Percentiles rank a stretch among this genome's conserved stretches.
Conservation (phyloP, 2,888 invertebrate genomes). For the Morpho achilles region DNA sequence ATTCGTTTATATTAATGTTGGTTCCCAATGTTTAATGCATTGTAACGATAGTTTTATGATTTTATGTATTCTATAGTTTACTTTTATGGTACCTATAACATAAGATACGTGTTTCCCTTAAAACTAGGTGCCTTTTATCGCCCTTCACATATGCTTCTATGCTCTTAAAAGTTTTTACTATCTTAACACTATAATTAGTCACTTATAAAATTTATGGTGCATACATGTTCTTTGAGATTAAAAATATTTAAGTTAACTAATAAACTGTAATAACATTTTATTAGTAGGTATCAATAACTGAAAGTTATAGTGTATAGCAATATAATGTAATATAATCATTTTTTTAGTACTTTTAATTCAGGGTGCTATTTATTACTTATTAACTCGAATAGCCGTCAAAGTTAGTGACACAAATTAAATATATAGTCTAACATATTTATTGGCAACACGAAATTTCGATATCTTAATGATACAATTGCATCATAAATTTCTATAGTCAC, state of each 20-base stretch:
- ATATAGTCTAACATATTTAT: too few relatives aligned
- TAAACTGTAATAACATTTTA: slow-evolving; percentile 39
- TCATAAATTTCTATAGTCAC: too few relatives aligned
- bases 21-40: slow-evolving; percentile 11
- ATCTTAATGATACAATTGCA: too few relatives aligned
- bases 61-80: slow-evolving; percentile 10
- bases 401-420: not conserved
- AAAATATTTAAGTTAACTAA: slow-evolving; percentile 44
- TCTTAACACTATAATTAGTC: slow-evolving; percentile 32
- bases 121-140: slow-evolving; percentile 36
- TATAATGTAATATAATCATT: slow-evolving; percentile 26
- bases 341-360: slow-evolving; percentile 40
- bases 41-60: slow-evolving; percentile 10
- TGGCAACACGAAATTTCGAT: too few relatives aligned
- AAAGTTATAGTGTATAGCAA: slow-evolving; percentile 39
- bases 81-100: slow-evolving; percentile 13
- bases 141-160: slow-evolving; percentile 42
- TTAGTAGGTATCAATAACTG: slow-evolving; percentile 40
- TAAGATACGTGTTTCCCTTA: slow-evolving; percentile 23
- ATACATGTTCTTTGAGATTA: slow-evolving; percentile 53
- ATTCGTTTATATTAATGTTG: slow-evolving; percentile 14
- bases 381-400: too few relatives aligned
- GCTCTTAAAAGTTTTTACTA: slow-evolving; percentile 34
- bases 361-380: slow-evolving; percentile 55
- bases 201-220: slow-evolving; percentile 57